These are phyloP conservation scores for Loxodonta africana DNA, from an alignment of 2,113 vertebrate species.

Conservation along the genomic window DNA sequence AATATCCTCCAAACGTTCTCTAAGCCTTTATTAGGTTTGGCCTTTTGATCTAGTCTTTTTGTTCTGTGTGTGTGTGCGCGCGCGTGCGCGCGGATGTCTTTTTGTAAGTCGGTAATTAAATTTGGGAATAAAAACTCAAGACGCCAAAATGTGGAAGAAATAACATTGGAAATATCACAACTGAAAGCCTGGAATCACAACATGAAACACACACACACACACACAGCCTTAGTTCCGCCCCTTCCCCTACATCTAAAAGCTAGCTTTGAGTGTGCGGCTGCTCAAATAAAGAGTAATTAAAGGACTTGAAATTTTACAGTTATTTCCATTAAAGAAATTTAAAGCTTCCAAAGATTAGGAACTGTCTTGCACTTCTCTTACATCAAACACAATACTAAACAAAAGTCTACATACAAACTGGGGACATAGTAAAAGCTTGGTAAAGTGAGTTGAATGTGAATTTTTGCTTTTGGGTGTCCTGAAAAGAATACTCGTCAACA, in stretches of 20 bases:
- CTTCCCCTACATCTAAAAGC: neutral
- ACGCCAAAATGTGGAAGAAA: conserved; percentile 43
- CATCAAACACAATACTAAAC: neutral
- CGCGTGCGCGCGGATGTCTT: neutral
- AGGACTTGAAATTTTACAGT: conserved; percentile 54
- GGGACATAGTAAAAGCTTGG: neutral
- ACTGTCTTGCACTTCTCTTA: conserved; percentile 9
- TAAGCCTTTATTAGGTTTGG: conserved; percentile 65
- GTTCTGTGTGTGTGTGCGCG: neutral
- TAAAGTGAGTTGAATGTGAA: neutral
- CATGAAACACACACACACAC: neutral
- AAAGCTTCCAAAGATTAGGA: conserved; percentile 1
- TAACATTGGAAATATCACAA: conserved; percentile 35
- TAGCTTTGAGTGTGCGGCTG: neutral
- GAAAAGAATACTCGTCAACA: neutral
- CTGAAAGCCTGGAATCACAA: conserved; percentile 40
- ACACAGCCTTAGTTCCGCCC: neutral
- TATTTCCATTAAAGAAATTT: conserved; percentile 53
- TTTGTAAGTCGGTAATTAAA: conserved; percentile 54
- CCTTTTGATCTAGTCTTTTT: conserved; percentile 65
- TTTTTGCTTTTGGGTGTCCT: conserved; percentile 25
- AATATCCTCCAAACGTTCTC: conserved; percentile 55
- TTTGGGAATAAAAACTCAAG: conserved; percentile 42
- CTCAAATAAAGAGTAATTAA: conserved; percentile 58
- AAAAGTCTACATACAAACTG: neutral